Base-by-base conservation (phyloP, 2,888 invertebrate genomes). In the Diarsia mendica region DNA sequence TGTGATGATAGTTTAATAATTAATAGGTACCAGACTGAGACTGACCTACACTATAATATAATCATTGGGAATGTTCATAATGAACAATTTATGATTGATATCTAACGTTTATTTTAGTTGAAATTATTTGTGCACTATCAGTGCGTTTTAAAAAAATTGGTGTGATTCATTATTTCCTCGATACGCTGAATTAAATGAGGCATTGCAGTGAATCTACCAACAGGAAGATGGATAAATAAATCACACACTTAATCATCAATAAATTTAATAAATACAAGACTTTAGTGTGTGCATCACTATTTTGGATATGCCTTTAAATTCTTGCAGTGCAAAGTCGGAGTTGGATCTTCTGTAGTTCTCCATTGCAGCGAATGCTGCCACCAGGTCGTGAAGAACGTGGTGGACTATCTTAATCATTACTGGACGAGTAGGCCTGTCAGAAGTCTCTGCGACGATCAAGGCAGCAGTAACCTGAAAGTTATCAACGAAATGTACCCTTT, bases 231-330 rank as follows among this genome's bases (percentile, higher is more conserved):
- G 18, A 18, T 46, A 18, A 72, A 53, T 80, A 53, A 67, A 84
- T 75, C 23, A 8, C 44, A 61, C 33, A 13, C 3, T 23, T 39
- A 60, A n/a, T 61, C 49, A 75, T 28, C n/a, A 53, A 67, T 55
- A 39, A 13, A 11, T 85, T 81, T 75, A 81, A 85, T 81, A 28
- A 39, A 28, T 15, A 80, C 95, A 95, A 72, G 90, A 85, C 77
- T 91, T 93, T 23, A 94, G 67, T 28, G 85, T 77, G 9, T 89
- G 82, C 67, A 92, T 89, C 10, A 95, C 83, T 23, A 84, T 73
- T 65, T 90, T 89, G 1, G 94, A 88, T 33, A 93, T 79, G 44
- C 82, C 80, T 48, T 83, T 79, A 75, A 94, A 95, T 28, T 91
- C 89, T n/a, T 89, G 79, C 4, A 92, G 75, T 6, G 87, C 84